Evolutionary conservation across 1,140 invertebrate species (phyloP).

Genomic region (Camponotus pennsylvanicus): DNA sequence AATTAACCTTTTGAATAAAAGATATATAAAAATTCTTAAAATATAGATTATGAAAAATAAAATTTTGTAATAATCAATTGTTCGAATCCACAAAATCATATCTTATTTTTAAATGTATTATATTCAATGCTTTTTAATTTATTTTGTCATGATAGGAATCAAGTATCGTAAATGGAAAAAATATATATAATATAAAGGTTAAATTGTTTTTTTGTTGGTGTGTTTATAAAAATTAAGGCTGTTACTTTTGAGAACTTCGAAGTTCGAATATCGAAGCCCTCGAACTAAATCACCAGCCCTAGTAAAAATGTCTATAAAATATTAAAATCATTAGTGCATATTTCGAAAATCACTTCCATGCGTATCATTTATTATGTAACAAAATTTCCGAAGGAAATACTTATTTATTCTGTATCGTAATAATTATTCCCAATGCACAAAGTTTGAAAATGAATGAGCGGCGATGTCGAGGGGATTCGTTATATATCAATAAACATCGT

Average conservation of each 20-base stretch:
- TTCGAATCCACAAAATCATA: neutral
- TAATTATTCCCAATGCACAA: neutral
- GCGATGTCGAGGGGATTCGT: neutral
- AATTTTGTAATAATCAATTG: neutral
- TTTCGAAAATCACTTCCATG: neutral
- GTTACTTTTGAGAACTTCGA: too few relatives aligned
- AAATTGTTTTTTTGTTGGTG: too few relatives aligned
- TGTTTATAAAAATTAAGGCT: too few relatives aligned
- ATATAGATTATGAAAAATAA: neutral
- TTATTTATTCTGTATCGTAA: slow-evolving; percentile 8
- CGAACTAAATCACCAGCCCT: too few relatives aligned
- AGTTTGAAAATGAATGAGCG: neutral
- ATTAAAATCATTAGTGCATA: neutral
- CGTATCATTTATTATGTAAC: neutral
- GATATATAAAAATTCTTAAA: neutral
- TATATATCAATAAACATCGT: slow-evolving; percentile 30
- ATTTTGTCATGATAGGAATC: neutral
- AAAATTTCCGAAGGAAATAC: neutral
- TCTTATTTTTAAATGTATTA: neutral
- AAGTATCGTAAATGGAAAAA: neutral
- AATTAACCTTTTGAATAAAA: slow-evolving; percentile 15
- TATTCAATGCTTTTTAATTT: neutral
- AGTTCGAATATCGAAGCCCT: too few relatives aligned
- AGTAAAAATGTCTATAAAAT: neutral
- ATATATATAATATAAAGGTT: too few relatives aligned